phyloP scores from a whole-genome alignment of 2,113 vertebrate species.

The Pseudonaja textilis region DNA sequence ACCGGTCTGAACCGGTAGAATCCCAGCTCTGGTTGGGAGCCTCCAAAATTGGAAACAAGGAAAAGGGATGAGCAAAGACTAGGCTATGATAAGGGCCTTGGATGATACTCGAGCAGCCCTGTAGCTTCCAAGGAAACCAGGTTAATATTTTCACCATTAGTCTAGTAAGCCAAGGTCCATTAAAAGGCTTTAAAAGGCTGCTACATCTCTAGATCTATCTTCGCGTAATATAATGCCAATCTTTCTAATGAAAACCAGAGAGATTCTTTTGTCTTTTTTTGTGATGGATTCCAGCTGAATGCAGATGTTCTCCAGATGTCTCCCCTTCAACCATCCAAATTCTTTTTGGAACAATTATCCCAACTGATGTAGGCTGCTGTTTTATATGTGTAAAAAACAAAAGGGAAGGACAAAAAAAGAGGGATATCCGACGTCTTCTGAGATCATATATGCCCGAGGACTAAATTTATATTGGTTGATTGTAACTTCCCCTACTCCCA shows the following conservation, averaged over 20 bases:
- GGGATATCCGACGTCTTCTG: not conserved
- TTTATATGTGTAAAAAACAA: not conserved
- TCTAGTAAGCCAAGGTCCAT: no score
- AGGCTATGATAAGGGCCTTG: not conserved
- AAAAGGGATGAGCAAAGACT: not conserved
- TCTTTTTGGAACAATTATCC: not conserved
- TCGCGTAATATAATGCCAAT: no score
- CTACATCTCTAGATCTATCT: no score
- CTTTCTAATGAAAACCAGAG: not conserved
- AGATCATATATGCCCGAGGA: not conserved
- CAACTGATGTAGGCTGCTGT: not conserved
- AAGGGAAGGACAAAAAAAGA: not conserved
- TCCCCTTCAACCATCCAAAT: not conserved
- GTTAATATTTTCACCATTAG: no score
- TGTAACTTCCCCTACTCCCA: not conserved
- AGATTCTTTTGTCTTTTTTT: not conserved
- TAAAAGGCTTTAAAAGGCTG: no score
- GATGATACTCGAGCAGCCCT: not conserved
- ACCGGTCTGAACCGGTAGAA: no score
- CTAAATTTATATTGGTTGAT: not conserved
- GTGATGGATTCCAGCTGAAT: not conserved
- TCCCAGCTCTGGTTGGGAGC: not conserved
- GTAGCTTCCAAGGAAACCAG: no score
- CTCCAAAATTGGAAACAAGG: not conserved
- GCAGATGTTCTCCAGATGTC: not conserved